Evolutionary conservation across 1,140 invertebrate genomes (phyloP).

Genomic region (Penaeus chinensis): DNA sequence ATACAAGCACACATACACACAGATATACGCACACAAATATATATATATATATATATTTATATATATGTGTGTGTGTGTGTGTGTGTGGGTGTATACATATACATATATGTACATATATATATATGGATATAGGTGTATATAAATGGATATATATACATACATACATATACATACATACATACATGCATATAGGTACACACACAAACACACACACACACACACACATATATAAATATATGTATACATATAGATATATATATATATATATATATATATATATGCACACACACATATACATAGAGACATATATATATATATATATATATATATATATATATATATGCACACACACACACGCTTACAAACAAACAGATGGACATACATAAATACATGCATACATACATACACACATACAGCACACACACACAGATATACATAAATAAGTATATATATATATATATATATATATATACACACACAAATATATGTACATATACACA

Average conservation of each 20-base stretch:
- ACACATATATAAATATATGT: not conserved
- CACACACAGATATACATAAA: no score
- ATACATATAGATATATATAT: not conserved
- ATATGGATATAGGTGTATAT: not conserved
- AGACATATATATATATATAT: constrained; percentile 6
- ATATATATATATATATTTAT: no score
- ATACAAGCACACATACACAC: no score
- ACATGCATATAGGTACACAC: not conserved
- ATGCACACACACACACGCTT: not conserved
- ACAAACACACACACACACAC: not conserved
- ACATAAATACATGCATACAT: no score
- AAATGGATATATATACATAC: no score
- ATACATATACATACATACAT: not conserved
- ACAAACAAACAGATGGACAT: no score
- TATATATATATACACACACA: no score
- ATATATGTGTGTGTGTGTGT: no score
- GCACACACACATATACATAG: not conserved
- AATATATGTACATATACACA: no score
- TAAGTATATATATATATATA: no score
- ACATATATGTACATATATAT: not conserved
- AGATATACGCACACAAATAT: no score
- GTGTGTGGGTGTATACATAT: not conserved
- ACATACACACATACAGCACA: no score
- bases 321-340: constrained; percentile 1
- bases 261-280: not conserved